phyloP scores from a whole-genome alignment of 2,797 vertebrate genomes.

The Brachyrhaphis roseni region DNA sequence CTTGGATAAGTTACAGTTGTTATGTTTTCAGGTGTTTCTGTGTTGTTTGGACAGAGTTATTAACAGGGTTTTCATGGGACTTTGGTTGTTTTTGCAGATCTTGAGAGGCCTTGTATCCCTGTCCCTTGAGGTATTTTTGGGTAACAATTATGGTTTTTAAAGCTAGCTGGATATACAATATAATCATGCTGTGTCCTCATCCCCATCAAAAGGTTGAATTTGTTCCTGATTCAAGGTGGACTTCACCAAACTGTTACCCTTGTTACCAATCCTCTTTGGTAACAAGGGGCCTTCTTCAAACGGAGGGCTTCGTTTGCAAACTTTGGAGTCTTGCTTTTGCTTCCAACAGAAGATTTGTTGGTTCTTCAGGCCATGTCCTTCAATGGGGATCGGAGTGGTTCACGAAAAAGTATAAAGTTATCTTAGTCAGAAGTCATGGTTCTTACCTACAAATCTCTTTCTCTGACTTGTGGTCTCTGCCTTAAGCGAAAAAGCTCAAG shows the following conservation, averaged over 20 bases:
- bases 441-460: background rate
- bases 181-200: background rate
- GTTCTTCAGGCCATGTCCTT: background rate
- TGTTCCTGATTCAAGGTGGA: background rate
- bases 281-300: too few species aligned
- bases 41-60: background rate
- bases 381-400: background rate
- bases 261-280: background rate
- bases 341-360: too few species aligned
- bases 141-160: background rate
- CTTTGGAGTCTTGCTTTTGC: background rate
- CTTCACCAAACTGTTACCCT: background rate
- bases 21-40: background rate
- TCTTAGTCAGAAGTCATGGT: background rate
- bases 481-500: background rate
- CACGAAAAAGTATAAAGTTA: background rate
- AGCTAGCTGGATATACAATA: too few species aligned
- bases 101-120: background rate
- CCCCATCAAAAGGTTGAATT: background rate
- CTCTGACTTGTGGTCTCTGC: background rate
- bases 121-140: background rate
- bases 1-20: background rate
- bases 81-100: background rate
- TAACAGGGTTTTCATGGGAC: background rate
- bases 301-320: background rate